phyloP scores from a whole-genome alignment of 2,888 invertebrate species.

The Heliconius sara region DNA sequence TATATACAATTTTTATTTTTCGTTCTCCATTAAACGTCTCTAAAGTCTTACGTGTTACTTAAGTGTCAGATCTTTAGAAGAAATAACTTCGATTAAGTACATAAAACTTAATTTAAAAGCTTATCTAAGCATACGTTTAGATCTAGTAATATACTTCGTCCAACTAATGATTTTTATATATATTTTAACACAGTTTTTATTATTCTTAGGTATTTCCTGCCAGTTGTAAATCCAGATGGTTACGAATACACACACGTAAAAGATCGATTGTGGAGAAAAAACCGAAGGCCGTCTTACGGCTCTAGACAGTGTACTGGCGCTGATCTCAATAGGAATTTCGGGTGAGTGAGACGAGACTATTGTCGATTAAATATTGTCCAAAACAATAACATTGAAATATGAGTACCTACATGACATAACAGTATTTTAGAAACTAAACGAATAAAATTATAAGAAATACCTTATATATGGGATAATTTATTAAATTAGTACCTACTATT shows the following conservation, averaged over 20 bases:
- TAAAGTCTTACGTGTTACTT: background rate
- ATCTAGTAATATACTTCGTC: background rate
- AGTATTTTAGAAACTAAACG: no score
- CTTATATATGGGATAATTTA: no score
- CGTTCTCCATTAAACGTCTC: background rate
- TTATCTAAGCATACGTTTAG: background rate
- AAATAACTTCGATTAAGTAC: background rate
- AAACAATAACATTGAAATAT: background rate
- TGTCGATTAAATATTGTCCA: background rate
- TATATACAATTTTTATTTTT: background rate
- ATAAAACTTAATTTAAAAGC: background rate
- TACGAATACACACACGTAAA: conserved; percentile 92
- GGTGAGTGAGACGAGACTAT: conserved; percentile 62
- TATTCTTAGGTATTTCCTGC: conserved; percentile 85
- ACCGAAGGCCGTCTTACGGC: conserved; percentile 84
- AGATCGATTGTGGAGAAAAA: conserved; percentile 93
- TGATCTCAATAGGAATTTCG: conserved; percentile 95
- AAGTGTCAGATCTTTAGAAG: background rate
- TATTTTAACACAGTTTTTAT: background rate
- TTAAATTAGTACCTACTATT: no score
- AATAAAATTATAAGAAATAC: no score
- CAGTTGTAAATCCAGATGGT: conserved; percentile 93
- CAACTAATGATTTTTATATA: background rate
- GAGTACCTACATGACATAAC: no score
- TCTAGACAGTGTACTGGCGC: conserved; percentile 86